Percentiles rank a stretch among this genome's conserved stretches.
Evolutionary conservation across 92 coral and sea anemone genomes (phyloP).

Genomic region (Parazoanthus atlanticus): DNA sequence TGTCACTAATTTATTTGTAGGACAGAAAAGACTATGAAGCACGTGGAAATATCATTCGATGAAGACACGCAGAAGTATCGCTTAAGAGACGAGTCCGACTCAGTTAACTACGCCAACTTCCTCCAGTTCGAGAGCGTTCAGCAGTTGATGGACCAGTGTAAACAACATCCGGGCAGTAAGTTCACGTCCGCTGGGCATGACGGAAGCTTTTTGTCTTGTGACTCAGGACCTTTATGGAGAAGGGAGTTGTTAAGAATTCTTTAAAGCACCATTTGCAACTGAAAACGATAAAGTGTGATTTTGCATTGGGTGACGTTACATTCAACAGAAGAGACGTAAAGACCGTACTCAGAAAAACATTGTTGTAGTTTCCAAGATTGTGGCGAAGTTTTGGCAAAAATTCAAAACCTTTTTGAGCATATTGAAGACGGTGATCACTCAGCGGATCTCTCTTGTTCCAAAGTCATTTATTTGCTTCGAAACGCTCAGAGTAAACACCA

Average conservation of each 20-base stretch:
- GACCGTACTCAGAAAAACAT: too few species aligned
- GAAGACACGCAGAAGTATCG: slow-evolving; percentile 78
- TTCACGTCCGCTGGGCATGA: background rate
- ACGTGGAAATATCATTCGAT: slow-evolving; percentile 71
- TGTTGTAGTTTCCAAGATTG: too few species aligned
- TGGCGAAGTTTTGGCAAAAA: too few species aligned
- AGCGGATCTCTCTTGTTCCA: too few species aligned
- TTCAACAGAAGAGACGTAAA: too few species aligned
- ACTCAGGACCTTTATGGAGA: background rate
- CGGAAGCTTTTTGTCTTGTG: background rate
- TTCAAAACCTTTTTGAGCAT: too few species aligned
- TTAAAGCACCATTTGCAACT: background rate
- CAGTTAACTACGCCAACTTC: slow-evolving; percentile 81
- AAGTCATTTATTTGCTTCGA: too few species aligned
- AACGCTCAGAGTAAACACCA: too few species aligned
- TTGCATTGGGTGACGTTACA: too few species aligned
- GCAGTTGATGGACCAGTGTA: slow-evolving; percentile 84
- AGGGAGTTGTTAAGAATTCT: background rate
- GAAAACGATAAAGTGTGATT: too few species aligned
- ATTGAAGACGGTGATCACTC: too few species aligned
- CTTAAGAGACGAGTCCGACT: slow-evolving; percentile 80
- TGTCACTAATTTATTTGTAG: slow-evolving; percentile 22
- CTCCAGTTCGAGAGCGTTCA: slow-evolving; percentile 87
- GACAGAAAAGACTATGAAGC: slow-evolving; percentile 76
- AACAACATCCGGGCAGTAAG: slow-evolving; percentile 80